These are phyloP conservation scores for Phthorimaea operculella DNA, from an alignment of 1,140 invertebrate species.

Conservation along the genomic window DNA sequence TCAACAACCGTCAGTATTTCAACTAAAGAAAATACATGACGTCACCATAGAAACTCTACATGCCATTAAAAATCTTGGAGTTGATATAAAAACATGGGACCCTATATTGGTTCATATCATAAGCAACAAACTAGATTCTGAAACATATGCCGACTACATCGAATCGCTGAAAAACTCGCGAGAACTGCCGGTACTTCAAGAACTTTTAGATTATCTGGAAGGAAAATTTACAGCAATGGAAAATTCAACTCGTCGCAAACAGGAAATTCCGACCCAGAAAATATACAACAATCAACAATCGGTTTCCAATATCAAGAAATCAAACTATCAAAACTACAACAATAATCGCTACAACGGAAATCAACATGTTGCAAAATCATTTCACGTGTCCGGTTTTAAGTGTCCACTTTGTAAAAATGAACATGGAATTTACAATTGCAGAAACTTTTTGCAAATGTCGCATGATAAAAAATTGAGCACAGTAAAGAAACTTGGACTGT, in stretches of 20 bases:
- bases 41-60: not conserved
- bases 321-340: too few species aligned
- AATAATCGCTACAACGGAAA: too few species aligned
- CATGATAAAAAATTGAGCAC: too few species aligned
- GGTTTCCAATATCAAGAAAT: too few species aligned
- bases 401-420: too few species aligned
- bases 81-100: slow-evolving; percentile 4
- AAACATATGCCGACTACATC: slow-evolving; percentile 3
- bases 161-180: not conserved
- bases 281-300: too few species aligned
- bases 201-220: slow-evolving; percentile 1
- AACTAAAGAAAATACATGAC: not conserved
- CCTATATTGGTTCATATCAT: slow-evolving; percentile 2
- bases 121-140: not conserved
- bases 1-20: not conserved
- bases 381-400: too few species aligned
- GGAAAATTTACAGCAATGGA: slow-evolving; percentile 6
- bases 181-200: not conserved
- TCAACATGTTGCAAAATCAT: too few species aligned
- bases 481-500: too few species aligned
- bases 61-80: slow-evolving; percentile 4
- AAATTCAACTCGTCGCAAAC: not conserved
- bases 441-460: too few species aligned
- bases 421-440: too few species aligned
- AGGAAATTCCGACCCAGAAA: not conserved